Evolutionary conservation across 2,888 invertebrate species (phyloP), one percentile per base, ranked within the genome.

Genomic region (Trissoscelio sp.): DNA sequence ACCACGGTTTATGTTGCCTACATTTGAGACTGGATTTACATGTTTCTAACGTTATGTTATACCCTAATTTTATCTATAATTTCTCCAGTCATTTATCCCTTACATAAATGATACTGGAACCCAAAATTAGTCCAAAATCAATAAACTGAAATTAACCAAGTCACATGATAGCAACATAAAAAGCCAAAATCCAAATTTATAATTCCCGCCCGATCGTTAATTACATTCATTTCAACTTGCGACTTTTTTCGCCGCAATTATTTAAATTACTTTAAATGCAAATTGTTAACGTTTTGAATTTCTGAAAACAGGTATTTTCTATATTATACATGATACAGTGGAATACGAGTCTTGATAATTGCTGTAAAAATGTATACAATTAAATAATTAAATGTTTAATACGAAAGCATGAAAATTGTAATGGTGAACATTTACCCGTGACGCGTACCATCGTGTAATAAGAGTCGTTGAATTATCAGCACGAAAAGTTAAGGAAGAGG

Each of bases 401-500:
- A 55, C n/a, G 16, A 58, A 46, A 58, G 58, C 44, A 70, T 37
- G 44, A 39, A 70, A 70, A 58, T 70, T 57, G 37, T 31, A 57
- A 46, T 58, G 37, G 48, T 37, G 48, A 58, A 48, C 58, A 58
- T 58, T 57, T 51, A 18, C 55, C n/a, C 55, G 46, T 69, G 57
- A 69, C 57, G 46, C 46, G 57, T 57, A 69, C 46, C 14, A 57
- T 44, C 57, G 69, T 57, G 69, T 69, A 69, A 69, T 69, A 69
- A 57, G 46, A 69, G 69, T 69, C 57, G 69, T 46, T 69, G 69
- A 70, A 58, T 70, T 70, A 70, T 70, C 70, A 70, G 70, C 48
- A 70, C 70, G 70, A 70, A 70, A 70, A 70, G 48, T 70, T 70
- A 70, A 70, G 70, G 58, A 70, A 70, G 70, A 70, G 70, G 70